Percentiles rank a stretch among this genome's conserved stretches.
phyloP scores from a whole-genome alignment of 2,888 invertebrate genomes.

The Clistopyga incitator region DNA sequence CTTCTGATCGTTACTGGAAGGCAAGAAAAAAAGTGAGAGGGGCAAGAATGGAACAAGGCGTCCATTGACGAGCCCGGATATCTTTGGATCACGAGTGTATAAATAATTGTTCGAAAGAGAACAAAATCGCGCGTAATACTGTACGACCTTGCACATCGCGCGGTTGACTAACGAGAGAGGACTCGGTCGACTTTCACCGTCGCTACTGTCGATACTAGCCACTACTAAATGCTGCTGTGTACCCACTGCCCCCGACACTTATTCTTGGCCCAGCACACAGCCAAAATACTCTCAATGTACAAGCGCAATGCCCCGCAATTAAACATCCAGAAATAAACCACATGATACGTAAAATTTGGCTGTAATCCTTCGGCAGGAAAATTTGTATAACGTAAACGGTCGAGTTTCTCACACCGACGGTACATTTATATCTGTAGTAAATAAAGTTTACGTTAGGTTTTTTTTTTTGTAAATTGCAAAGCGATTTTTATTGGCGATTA shows the following conservation, averaged over 20 bases:
- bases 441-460: too few relatives aligned
- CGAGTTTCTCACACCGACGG: too few relatives aligned
- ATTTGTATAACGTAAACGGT: too few relatives aligned
- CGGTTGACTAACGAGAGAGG: conserved; percentile 20
- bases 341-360: not conserved
- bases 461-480: too few relatives aligned
- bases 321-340: conserved; percentile 36
- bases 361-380: not conserved
- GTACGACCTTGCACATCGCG: conserved; percentile 50
- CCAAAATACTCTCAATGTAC: conserved; percentile 26
- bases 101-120: conserved; percentile 11
- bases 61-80: not conserved
- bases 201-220: not conserved
- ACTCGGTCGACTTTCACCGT: conserved; percentile 52
- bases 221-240: conserved; percentile 1
- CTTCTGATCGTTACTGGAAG: not conserved
- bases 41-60: not conserved
- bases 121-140: conserved; percentile 37
- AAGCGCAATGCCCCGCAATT: conserved; percentile 25
- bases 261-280: conserved; percentile 43
- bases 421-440: too few relatives aligned
- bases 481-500: too few relatives aligned
- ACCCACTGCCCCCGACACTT: conserved; percentile 10
- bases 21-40: not conserved
- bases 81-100: not conserved